These are phyloP conservation scores for Torymus tubicola DNA, from an alignment of 2,888 invertebrate species.

Conservation along the genomic window DNA sequence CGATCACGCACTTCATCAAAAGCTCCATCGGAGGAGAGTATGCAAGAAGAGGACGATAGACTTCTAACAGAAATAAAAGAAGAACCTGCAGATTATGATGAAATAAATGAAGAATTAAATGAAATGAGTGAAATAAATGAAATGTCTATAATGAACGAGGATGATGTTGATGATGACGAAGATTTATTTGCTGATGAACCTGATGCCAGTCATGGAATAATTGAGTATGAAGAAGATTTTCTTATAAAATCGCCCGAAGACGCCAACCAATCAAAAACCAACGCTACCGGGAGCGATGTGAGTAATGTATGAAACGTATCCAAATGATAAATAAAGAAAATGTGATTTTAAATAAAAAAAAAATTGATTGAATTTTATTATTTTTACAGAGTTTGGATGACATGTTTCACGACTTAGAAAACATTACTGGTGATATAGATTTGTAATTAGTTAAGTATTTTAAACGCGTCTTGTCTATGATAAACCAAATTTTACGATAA, in stretches of 20 bases:
- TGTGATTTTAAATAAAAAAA: neutral
- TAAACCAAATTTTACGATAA: conserved; percentile 52
- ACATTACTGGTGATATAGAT: conserved; percentile 68
- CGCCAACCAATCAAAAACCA: no score
- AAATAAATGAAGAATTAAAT: conserved; percentile 63
- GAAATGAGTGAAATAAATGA: conserved; percentile 57
- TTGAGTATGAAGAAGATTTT: conserved; percentile 61
- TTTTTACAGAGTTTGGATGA: conserved; percentile 69
- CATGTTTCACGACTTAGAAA: conserved; percentile 71
- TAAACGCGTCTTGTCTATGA: conserved; percentile 18
- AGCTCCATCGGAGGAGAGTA: conserved; percentile 56
- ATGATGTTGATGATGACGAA: conserved; percentile 68
- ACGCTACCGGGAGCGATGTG: no score
- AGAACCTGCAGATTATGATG: conserved; percentile 72
- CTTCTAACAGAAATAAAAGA: conserved; percentile 70
- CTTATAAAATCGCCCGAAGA: no score
- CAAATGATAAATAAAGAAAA: no score
- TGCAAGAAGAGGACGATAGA: conserved; percentile 52
- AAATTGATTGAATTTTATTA: conserved; percentile 34
- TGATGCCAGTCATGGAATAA: conserved; percentile 64
- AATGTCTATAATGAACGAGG: conserved; percentile 67
- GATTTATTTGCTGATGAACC: no score
- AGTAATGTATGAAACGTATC: no score
- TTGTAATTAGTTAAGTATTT: conserved; percentile 59
- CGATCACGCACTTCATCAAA: no score